phyloP scores from a whole-genome alignment of 2,888 invertebrate species.

The Netelia inedita region DNA sequence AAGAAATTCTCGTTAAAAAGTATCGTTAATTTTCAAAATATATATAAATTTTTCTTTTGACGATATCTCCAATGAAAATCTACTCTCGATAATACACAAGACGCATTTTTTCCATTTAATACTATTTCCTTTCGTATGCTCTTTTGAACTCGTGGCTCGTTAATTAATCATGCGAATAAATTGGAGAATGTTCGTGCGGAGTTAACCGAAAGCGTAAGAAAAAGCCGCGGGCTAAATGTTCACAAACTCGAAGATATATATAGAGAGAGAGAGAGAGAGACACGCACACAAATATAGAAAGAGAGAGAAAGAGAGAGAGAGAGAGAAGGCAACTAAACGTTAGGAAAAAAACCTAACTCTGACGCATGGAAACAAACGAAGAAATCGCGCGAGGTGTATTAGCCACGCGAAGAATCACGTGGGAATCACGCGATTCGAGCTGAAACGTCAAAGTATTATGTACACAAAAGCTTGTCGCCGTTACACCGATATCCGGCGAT shows the following conservation, averaged over 20 bases:
- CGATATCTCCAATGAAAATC: no score
- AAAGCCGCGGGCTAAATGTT: neutral
- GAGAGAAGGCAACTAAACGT: neutral
- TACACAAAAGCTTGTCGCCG: slow-evolving; percentile 20
- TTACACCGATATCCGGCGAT: slow-evolving; percentile 37
- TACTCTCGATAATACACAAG: no score
- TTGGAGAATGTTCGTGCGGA: neutral
- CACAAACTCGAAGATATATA: neutral
- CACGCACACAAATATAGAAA: no score
- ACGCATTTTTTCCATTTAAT: neutral
- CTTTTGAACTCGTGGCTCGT: slow-evolving; percentile 22
- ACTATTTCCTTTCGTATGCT: neutral
- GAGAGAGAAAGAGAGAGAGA: no score
- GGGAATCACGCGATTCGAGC: slow-evolving; percentile 50
- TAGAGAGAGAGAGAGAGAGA: neutral
- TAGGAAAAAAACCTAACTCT: neutral
- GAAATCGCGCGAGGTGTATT: neutral
- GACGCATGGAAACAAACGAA: slow-evolving; percentile 3
- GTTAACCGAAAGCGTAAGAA: neutral
- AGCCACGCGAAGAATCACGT: slow-evolving; percentile 37
- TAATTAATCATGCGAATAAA: slow-evolving; percentile 37
- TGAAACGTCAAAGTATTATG: slow-evolving; percentile 46
- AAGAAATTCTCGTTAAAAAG: no score
- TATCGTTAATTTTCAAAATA: no score
- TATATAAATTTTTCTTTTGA: no score